Base-by-base conservation (phyloP, 64 coral and sea anemone genomes). In the Orbicella faveolata region DNA sequence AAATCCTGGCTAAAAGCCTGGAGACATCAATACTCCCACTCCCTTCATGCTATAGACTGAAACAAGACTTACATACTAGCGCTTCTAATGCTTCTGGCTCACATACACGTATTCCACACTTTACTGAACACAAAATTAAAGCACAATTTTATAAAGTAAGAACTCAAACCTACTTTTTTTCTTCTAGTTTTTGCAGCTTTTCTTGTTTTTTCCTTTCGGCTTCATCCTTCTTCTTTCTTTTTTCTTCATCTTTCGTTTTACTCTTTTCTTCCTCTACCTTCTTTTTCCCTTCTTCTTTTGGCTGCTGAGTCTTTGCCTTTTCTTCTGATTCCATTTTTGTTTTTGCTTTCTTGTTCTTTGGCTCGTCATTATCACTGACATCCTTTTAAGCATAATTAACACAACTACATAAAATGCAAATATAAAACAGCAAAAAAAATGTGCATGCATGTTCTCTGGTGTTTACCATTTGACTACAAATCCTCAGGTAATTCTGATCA, bases 131-230 rank as follows among this genome's bases (percentile, higher is more conserved):
- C 20, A 70, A 26, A n/a, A 70, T 26, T 70, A 70, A 11, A 70
- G 25, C 20, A n/a, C 67, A 70, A 30, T 67, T 7, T 2, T 20
- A 21, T 70, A 70, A 25, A 70, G 67, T 59, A 14, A 59, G n/a
- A 25, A 70, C 1, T 3, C 67, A n/a, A 70, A 26, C 80, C 1
- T 83, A 85, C 82, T 85, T 73, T 23, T 85, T 85, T 30, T 85
- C 82, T 72, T 63, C 82, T 72, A 85, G 34, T 65, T 85, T 85
- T 39, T 85, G 82, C 5, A 85, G 82, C 63, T 85, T 85, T 23
- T 85, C 82, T 36, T 85, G 36, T n/a, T 85, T 85, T 53, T 85
- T 85, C 23, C 82, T 85, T 62, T 72, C 82, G 25, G 64, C 20
- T 72, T 85, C 82, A 53, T 73, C 64, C 52, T 70, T 72, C 19